phyloP scores from a whole-genome alignment of 2,113 vertebrate species.

The Pseudois nayaur region DNA sequence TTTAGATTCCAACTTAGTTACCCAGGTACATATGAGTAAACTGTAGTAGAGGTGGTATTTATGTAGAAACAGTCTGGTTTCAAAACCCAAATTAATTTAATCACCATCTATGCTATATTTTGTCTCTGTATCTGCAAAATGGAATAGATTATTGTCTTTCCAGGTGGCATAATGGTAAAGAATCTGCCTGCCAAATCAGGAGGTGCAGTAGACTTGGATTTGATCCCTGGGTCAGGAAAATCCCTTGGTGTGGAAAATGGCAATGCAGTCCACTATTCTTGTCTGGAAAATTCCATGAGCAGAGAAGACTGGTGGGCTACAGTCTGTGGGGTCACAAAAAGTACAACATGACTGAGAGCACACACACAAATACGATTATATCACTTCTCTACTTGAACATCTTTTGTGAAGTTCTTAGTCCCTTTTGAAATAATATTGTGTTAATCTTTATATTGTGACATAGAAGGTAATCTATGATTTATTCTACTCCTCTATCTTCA shows the following conservation, averaged over 20 bases:
- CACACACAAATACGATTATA: not conserved
- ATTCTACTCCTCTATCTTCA: not conserved
- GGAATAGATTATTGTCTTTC: not conserved
- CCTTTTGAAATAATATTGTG: not conserved
- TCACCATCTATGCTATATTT: not conserved
- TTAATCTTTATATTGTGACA: not conserved
- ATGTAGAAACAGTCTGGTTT: not conserved
- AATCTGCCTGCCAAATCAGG: not conserved
- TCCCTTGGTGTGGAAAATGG: not conserved
- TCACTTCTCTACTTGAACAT: not conserved
- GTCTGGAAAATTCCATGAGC: not conserved
- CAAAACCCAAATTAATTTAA: not conserved
- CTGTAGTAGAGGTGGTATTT: not conserved
- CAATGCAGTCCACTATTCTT: not conserved
- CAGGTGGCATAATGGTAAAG: not conserved
- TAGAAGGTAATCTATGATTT: not conserved
- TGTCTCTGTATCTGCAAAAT: not conserved
- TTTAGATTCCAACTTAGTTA: not conserved
- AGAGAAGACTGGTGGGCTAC: not conserved
- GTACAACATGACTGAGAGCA: not conserved
- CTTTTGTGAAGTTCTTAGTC: not conserved
- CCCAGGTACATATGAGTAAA: no score
- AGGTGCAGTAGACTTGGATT: not conserved
- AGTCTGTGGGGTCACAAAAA: not conserved
- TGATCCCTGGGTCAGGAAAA: not conserved